Percentiles rank a stretch among this genome's conserved stretches.
These are phyloP conservation scores for Tiliacea citrago DNA, from an alignment of 2,888 invertebrate species.

Conservation along the genomic window DNA sequence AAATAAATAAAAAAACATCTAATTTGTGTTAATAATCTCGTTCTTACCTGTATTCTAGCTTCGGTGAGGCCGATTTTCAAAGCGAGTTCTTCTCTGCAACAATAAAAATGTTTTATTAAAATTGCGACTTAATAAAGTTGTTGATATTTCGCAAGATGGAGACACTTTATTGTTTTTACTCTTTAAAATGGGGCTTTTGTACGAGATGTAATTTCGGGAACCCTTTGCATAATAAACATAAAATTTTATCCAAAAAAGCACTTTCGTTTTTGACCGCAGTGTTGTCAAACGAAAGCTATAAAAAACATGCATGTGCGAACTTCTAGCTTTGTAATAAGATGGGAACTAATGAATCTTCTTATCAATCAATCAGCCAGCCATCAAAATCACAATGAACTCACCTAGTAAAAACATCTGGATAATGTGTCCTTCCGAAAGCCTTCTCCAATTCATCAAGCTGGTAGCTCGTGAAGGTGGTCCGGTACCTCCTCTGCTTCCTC, in stretches of 20 bases:
- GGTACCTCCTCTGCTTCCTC: constrained; percentile 97
- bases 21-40: constrained; percentile 51
- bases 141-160: constrained; percentile 43
- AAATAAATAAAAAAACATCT: constrained; percentile 18
- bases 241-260: background rate
- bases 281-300: background rate
- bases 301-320: background rate
- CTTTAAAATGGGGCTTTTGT: constrained; percentile 8
- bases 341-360: too few species aligned
- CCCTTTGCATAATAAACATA: constrained; percentile 14
- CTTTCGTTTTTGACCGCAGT: background rate
- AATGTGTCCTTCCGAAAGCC: constrained; percentile 99
- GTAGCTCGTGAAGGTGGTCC: constrained; percentile 98
- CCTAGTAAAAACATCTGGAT: constrained; percentile 99
- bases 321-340: background rate
- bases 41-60: constrained; percentile 97
- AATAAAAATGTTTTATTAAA: constrained; percentile 71
- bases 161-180: constrained; percentile 35
- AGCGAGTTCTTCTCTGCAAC: constrained; percentile 97
- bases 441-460: constrained; percentile 99
- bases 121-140: constrained; percentile 31
- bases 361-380: background rate
- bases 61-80: constrained; percentile 98
- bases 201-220: constrained; percentile 6
- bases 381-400: constrained; percentile 78